Evolutionary conservation across 1,140 invertebrate species (phyloP).

Genomic region (Phocides pigmalion): DNA sequence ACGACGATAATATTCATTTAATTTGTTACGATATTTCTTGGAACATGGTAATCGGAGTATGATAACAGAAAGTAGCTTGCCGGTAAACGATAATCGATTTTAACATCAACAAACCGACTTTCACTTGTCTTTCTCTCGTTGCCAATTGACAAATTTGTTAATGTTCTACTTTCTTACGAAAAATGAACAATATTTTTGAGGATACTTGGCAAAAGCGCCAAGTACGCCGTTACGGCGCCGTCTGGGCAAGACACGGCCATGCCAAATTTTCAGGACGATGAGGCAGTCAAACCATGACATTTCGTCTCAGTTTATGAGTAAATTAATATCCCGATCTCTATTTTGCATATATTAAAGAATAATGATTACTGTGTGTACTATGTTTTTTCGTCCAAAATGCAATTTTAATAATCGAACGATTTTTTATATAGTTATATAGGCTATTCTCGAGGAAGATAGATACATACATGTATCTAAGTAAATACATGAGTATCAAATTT

Average conservation of each 20-base stretch:
- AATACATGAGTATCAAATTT: too few relatives aligned
- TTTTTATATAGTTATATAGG: too few relatives aligned
- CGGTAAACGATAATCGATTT: not conserved
- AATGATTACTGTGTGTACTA: too few relatives aligned
- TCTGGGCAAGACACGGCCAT: not conserved
- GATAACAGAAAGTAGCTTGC: not conserved
- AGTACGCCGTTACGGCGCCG: conserved; percentile 2
- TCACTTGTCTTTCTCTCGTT: not conserved
- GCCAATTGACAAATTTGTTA: not conserved
- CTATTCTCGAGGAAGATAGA: too few relatives aligned
- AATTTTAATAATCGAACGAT: too few relatives aligned
- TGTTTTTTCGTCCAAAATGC: too few relatives aligned
- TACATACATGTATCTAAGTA: too few relatives aligned
- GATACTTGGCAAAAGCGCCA: conserved; percentile 6
- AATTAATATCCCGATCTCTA: too few relatives aligned
- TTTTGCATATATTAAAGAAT: too few relatives aligned
- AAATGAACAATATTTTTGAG: conserved; percentile 18
- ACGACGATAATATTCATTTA: too few relatives aligned
- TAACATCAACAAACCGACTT: conserved; percentile 2
- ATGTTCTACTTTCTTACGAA: conserved; percentile 2
- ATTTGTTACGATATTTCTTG: too few relatives aligned
- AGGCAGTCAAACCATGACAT: not conserved
- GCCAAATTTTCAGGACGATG: not conserved
- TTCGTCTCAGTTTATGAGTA: not conserved
- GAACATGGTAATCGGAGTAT: not conserved